Conservation (phyloP, 2,888 invertebrate genomes). For the Limnephilus rhombicus region DNA sequence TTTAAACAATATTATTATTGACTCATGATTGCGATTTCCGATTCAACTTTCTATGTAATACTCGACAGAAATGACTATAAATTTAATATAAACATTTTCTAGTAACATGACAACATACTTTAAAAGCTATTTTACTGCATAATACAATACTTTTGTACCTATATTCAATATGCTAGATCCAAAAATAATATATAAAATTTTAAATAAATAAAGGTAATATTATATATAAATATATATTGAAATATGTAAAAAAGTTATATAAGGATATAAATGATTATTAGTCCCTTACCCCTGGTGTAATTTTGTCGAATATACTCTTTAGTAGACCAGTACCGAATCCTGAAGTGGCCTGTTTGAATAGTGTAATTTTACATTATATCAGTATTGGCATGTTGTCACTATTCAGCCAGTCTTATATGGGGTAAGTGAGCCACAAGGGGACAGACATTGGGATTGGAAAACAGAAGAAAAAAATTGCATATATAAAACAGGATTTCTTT, state of each 20-base stretch:
- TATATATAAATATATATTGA: conserved; percentile 68
- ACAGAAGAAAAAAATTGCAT: background rate
- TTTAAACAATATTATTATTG: background rate
- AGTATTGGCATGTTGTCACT: conserved; percentile 11
- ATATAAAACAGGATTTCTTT: background rate
- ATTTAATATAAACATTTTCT: conserved; percentile 30
- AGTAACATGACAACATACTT: conserved; percentile 47
- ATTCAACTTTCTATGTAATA: conserved; percentile 45
- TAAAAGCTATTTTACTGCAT: conserved; percentile 47
- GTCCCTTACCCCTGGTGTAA: conserved; percentile 78
- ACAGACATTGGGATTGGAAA: conserved; percentile 29
- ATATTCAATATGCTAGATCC: conserved; percentile 45
- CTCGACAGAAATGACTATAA: conserved; percentile 22
- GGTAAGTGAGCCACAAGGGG: conserved; percentile 28
- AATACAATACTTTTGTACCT: conserved; percentile 34
- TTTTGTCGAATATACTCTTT: conserved; percentile 81
- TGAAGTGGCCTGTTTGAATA: conserved; percentile 75
- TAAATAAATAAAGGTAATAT: conserved; percentile 70
- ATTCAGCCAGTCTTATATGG: conserved; percentile 7
- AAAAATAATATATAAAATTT: conserved; percentile 37
- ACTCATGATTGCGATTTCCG: conserved; percentile 30
- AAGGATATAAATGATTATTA: conserved; percentile 61
- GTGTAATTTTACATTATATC: conserved; percentile 57
- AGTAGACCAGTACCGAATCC: conserved; percentile 80
- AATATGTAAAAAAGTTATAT: conserved; percentile 68